phyloP scores from a whole-genome alignment of 2,113 vertebrate species.

The Dascyllus trimaculatus region DNA sequence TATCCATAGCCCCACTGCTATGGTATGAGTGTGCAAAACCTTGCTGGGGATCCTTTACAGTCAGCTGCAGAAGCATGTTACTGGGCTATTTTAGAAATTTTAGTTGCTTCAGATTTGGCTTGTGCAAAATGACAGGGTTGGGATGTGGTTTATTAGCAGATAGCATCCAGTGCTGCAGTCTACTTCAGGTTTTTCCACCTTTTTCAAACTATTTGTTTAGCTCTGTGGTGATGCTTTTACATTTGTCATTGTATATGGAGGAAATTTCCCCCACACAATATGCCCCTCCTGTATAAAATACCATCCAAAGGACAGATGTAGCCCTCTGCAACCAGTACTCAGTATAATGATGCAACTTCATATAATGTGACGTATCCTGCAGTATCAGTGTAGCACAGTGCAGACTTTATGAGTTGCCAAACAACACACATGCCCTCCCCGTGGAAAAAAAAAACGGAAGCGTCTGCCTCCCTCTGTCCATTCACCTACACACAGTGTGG shows the following conservation, averaged over 20 bases:
- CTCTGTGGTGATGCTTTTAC: neutral
- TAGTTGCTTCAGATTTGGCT: neutral
- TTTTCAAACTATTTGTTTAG: neutral
- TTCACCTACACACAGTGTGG: slow-evolving; percentile 40
- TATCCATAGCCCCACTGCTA: too few relatives aligned
- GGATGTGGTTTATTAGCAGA: neutral
- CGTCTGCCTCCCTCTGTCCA: slow-evolving; percentile 44
- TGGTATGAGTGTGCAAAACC: neutral
- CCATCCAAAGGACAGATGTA: neutral
- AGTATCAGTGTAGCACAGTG: slow-evolving; percentile 12
- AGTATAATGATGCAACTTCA: slow-evolving; percentile 11
- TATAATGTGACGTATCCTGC: slow-evolving; percentile 14
- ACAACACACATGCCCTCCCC: slow-evolving; percentile 39
- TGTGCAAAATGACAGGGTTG: too few relatives aligned
- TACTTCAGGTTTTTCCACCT: neutral
- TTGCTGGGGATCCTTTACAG: slow-evolving; percentile 18
- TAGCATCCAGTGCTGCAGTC: neutral
- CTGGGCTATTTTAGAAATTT: neutral
- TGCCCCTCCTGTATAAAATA: neutral
- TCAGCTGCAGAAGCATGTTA: slow-evolving; percentile 8
- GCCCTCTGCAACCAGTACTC: neutral
- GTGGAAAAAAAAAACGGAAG: slow-evolving; percentile 13
- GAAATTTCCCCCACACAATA: neutral
- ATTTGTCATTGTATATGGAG: neutral
- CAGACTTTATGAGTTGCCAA: slow-evolving; percentile 46